These are phyloP conservation scores for Portunus trituberculatus DNA, from an alignment of 1,140 invertebrate genomes.

Conservation along the genomic window DNA sequence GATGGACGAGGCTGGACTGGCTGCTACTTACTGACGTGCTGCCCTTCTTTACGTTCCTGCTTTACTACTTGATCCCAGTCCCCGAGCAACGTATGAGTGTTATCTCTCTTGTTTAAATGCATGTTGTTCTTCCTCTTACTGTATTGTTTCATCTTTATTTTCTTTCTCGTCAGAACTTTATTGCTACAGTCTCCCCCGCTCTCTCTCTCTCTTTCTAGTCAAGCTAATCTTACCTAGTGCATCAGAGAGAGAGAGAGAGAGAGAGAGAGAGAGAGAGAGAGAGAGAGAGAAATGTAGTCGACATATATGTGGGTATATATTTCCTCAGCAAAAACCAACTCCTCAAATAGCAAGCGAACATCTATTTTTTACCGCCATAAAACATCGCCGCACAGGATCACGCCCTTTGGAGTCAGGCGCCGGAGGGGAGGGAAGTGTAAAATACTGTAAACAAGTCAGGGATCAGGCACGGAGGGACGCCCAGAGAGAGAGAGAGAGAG, in stretches of 20 bases:
- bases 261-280: conserved; percentile 20
- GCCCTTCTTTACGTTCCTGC: no score
- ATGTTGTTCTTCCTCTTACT: no score
- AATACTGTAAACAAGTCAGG: neutral
- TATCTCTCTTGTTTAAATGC: no score
- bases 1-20: neutral
- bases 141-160: no score
- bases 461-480: neutral
- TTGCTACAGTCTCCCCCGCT: no score
- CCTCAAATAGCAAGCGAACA: neutral
- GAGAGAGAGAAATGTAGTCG: neutral
- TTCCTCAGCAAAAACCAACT: neutral
- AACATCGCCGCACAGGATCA: neutral
- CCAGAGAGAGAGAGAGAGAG: neutral
- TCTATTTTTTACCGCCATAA: neutral
- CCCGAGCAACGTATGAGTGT: no score
- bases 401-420: conserved; percentile 1
- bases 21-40: no score
- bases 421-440: neutral
- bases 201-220: no score
- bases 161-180: no score
- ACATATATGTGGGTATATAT: neutral
- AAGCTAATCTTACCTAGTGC: no score
- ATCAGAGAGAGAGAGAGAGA: neutral
- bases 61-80: no score